phyloP scores from a whole-genome alignment of 2,888 invertebrate species.

The Periphyllus acericola region DNA sequence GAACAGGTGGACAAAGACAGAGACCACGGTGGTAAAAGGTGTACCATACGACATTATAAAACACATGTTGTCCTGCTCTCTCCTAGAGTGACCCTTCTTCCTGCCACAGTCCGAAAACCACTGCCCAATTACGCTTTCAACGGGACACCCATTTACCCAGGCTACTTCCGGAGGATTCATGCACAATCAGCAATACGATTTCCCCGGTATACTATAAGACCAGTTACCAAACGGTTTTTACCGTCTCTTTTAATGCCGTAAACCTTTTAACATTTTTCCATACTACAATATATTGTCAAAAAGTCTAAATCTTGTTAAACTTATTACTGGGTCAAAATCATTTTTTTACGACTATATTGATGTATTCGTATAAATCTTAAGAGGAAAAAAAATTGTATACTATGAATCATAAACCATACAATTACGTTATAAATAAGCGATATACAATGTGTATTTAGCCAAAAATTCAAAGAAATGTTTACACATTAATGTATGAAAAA shows the following conservation, averaged over 20 bases:
- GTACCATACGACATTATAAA: conserved; percentile 34
- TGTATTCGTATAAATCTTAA: too few relatives aligned
- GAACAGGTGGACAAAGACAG: neutral
- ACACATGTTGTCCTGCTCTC: conserved; percentile 17
- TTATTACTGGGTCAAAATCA: neutral
- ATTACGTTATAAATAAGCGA: neutral
- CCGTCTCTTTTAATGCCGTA: neutral
- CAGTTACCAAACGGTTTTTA: neutral
- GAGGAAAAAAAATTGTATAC: too few relatives aligned
- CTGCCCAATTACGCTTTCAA: conserved; percentile 48
- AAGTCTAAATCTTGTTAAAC: neutral
- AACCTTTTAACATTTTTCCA: neutral
- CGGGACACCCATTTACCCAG: conserved; percentile 21
- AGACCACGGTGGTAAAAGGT: neutral
- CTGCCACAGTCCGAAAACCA: neutral
- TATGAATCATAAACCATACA: neutral
- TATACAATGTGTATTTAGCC: too few relatives aligned
- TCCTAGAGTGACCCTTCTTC: neutral
- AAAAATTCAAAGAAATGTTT: too few relatives aligned
- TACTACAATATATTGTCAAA: neutral
- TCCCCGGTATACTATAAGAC: neutral
- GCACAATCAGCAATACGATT: conserved; percentile 41
- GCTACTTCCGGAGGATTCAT: conserved; percentile 30
- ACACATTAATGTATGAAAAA: too few relatives aligned
- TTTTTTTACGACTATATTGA: too few relatives aligned